A percentile compares a stretch with the other conserved stretches of the same genome.
phyloP scores from a whole-genome alignment of 2,797 vertebrate genomes.

The Botia almorhae region DNA sequence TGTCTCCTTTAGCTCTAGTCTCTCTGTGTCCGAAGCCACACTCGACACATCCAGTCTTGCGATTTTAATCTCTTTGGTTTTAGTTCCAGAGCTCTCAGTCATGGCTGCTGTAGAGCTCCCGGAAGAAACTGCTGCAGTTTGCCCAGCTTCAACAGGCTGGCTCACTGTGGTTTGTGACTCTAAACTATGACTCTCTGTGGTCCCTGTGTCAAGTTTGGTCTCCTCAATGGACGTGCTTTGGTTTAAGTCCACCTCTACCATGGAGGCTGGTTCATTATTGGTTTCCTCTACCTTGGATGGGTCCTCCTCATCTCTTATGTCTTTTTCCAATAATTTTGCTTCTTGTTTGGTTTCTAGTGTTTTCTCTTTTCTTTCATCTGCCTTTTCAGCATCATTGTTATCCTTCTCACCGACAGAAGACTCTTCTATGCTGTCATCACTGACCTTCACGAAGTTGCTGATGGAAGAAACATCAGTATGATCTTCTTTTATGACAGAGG shows the following conservation, averaged over 20 bases:
- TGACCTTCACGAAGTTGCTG: conserved; percentile 59
- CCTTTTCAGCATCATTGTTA: conserved; percentile 35
- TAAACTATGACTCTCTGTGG: background rate
- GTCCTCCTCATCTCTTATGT: conserved; percentile 45
- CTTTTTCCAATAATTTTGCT: conserved; percentile 39
- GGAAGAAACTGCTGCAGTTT: background rate
- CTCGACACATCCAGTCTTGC: conserved; percentile 93
- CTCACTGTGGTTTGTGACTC: background rate
- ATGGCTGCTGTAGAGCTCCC: background rate
- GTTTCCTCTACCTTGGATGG: conserved; percentile 34
- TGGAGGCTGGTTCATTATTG: conserved; percentile 43
- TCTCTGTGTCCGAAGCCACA: conserved; percentile 94
- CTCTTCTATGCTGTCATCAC: conserved; percentile 65
- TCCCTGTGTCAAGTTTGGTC: background rate
- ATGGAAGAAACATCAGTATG: conserved; percentile 63
- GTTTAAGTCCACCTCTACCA: conserved; percentile 40
- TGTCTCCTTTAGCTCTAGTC: conserved; percentile 86
- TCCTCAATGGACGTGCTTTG: conserved; percentile 17
- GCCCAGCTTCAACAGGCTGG: conserved; percentile 7
- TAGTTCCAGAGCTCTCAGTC: conserved; percentile 60
- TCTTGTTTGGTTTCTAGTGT: conserved; percentile 41
- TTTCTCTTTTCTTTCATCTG: conserved; percentile 37
- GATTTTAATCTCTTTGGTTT: conserved; percentile 86
- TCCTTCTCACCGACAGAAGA: conserved; percentile 59
- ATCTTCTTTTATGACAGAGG: conserved; percentile 66